phyloP scores from a whole-genome alignment of 2,113 vertebrate genomes.

The Arvicanthis niloticus region DNA sequence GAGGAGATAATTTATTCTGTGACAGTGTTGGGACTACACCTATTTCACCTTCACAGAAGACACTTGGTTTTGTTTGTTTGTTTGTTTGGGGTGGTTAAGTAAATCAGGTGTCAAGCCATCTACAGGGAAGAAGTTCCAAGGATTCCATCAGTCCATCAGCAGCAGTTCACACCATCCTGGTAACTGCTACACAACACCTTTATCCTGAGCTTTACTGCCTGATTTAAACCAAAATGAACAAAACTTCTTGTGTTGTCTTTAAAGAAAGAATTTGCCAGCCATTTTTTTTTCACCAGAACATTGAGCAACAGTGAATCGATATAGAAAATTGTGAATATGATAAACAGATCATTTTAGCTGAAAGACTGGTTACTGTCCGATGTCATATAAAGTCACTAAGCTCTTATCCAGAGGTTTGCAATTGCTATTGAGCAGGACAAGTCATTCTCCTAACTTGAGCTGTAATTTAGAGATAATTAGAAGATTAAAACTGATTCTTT shows the following conservation, averaged over 20 bases:
- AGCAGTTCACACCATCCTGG: background rate
- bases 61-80: background rate
- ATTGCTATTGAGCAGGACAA: background rate
- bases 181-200: background rate
- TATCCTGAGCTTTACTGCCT: background rate
- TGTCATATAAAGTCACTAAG: background rate
- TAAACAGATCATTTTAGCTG: background rate
- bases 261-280: background rate
- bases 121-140: background rate
- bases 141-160: background rate
- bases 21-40: background rate
- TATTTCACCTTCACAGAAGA: background rate
- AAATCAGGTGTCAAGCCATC: background rate
- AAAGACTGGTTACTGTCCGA: background rate
- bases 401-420: background rate
- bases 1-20: background rate
- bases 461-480: background rate
- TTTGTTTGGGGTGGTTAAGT: background rate
- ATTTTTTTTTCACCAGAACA: background rate
- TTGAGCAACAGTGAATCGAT: background rate
- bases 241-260: background rate
- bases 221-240: background rate
- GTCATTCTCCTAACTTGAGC: background rate
- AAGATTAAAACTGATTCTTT: background rate
- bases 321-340: background rate